phyloP scores from a whole-genome alignment of 2,888 invertebrate genomes.

The Pemphredon lugubris region DNA sequence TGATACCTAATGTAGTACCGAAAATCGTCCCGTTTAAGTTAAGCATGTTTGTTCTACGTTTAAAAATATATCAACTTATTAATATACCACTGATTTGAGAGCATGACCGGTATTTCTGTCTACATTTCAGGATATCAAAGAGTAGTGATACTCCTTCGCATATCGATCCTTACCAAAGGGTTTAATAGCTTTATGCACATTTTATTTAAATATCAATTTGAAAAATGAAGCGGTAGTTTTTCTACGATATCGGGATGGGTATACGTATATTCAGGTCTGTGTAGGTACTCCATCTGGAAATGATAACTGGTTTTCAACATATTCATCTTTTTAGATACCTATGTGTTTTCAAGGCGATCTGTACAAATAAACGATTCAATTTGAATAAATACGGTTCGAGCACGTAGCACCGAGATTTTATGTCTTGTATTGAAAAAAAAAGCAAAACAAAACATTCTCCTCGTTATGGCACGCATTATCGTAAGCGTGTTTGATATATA shows the following conservation, averaged over 20 bases:
- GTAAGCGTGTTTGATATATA: constrained; percentile 3
- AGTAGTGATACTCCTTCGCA: background rate
- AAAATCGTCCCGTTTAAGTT: constrained; percentile 44
- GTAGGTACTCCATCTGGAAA: background rate
- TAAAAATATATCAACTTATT: constrained; percentile 24
- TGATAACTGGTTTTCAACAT: background rate
- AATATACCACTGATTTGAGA: constrained; percentile 15
- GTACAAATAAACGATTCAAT: constrained; percentile 1
- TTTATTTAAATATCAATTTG: too few relatives aligned
- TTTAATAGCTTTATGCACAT: too few relatives aligned
- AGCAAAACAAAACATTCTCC: background rate
- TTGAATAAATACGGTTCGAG: too few relatives aligned
- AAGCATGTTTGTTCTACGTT: constrained; percentile 42
- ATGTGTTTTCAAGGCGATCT: too few relatives aligned
- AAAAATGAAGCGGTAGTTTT: too few relatives aligned
- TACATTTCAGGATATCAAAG: background rate
- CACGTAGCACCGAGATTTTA: too few relatives aligned
- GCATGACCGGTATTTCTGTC: constrained; percentile 17
- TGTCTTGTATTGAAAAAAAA: too few relatives aligned
- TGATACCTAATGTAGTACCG: constrained; percentile 36
- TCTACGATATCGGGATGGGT: too few relatives aligned
- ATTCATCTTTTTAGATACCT: too few relatives aligned
- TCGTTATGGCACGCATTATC: too few relatives aligned
- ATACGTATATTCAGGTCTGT: background rate
- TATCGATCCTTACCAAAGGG: background rate